Percentiles rank a stretch among this genome's conserved stretches.
These are phyloP conservation scores for Fabriciana adippe DNA, from an alignment of 2,888 invertebrate species.

Conservation along the genomic window DNA sequence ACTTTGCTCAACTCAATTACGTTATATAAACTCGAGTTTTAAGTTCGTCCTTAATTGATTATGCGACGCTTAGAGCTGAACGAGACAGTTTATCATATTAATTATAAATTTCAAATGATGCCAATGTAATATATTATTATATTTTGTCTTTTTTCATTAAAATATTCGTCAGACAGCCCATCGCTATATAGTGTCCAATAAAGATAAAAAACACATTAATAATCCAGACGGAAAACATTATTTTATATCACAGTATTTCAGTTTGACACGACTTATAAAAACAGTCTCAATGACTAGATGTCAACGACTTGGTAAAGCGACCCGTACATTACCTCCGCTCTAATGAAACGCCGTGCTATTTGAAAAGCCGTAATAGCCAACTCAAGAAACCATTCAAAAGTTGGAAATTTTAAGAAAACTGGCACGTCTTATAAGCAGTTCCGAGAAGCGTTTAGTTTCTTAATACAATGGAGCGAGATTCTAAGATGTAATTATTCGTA, in stretches of 20 bases:
- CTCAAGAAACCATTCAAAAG: slow-evolving; percentile 23
- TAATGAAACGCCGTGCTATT: slow-evolving; percentile 33
- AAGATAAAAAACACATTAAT: slow-evolving; percentile 7
- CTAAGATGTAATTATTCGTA: slow-evolving; percentile 15
- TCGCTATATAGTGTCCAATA: slow-evolving; percentile 10
- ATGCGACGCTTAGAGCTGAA: slow-evolving; percentile 4
- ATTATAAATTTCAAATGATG: not conserved
- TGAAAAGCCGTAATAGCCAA: slow-evolving; percentile 33
- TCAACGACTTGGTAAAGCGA: slow-evolving; percentile 33
- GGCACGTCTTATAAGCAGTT: slow-evolving; percentile 12
- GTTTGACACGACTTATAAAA: slow-evolving; percentile 29
- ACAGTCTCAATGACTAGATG: slow-evolving; percentile 31
- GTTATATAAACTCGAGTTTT: slow-evolving; percentile 9
- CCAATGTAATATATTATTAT: not conserved
- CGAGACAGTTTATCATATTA: slow-evolving; percentile 8
- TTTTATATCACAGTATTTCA: slow-evolving; percentile 19
- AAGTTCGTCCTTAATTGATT: slow-evolving; percentile 13
- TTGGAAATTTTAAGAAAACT: slow-evolving; percentile 24
- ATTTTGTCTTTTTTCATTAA: not conserved
- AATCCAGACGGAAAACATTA: slow-evolving; percentile 13
- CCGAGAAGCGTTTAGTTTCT: slow-evolving; percentile 16
- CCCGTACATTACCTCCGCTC: slow-evolving; percentile 28
- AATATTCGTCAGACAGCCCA: slow-evolving; percentile 1
- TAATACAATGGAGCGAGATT: slow-evolving; percentile 16
- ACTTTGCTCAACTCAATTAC: slow-evolving; percentile 6